A percentile compares a stretch with the other conserved stretches of the same genome.
phyloP scores from a whole-genome alignment of 2,113 vertebrate genomes.

The Bagarius yarrelli region DNA sequence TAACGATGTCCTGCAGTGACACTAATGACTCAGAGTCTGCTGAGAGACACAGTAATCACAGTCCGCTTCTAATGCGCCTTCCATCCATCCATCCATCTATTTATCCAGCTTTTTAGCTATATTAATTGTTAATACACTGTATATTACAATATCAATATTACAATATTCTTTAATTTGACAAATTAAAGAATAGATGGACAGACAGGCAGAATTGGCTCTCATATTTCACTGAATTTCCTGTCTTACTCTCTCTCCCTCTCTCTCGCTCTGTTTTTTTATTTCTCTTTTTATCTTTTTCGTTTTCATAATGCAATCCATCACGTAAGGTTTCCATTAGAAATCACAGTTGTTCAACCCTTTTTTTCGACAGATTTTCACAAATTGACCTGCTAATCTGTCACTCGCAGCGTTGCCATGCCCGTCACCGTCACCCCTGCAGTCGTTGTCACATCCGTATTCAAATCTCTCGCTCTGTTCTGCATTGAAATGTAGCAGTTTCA shows the following conservation, averaged over 20 bases:
- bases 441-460: constrained; percentile 26
- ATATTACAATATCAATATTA: too few relatives aligned
- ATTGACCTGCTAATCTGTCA: constrained; percentile 25
- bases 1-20: constrained; percentile 47
- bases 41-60: constrained; percentile 56
- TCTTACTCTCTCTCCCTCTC: not conserved
- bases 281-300: not conserved
- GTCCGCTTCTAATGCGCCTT: constrained; percentile 18
- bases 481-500: constrained; percentile 41
- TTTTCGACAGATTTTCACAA: constrained; percentile 20
- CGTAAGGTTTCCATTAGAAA: constrained; percentile 17
- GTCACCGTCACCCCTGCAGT: constrained; percentile 16
- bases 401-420: constrained; percentile 1
- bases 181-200: not conserved
- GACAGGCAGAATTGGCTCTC: not conserved
- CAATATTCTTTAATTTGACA: too few relatives aligned
- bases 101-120: not conserved
- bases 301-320: not conserved
- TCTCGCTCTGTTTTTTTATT: constrained; percentile 12
- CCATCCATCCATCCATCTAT: not conserved
- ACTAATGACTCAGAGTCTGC: constrained; percentile 53
- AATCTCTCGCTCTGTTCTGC: constrained; percentile 27
- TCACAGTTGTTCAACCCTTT: constrained; percentile 25
- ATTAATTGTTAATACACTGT: too few relatives aligned
- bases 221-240: not conserved